Evolutionary conservation across 2,888 invertebrate genomes (phyloP).

Genomic region (Drosophila hamatofila): DNA sequence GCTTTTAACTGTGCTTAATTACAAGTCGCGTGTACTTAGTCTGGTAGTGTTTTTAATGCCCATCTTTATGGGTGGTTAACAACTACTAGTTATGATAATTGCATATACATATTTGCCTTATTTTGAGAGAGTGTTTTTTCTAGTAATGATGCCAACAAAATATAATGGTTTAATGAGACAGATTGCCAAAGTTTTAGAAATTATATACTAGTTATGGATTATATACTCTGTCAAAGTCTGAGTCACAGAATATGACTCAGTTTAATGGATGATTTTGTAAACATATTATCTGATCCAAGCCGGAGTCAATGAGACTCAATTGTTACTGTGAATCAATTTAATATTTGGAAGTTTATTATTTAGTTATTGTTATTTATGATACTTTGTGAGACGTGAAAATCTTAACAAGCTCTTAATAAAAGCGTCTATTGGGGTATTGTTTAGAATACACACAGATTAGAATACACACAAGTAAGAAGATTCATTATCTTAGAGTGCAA

Average conservation of each 20-base stretch:
- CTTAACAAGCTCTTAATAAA: too few relatives aligned
- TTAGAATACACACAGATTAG: neutral
- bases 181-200: neutral
- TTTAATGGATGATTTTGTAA: neutral
- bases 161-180: neutral
- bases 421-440: neutral
- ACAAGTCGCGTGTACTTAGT: neutral
- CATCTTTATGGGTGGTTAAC: neutral
- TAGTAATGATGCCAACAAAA: neutral
- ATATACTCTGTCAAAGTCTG: too few relatives aligned
- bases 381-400: neutral
- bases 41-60: neutral
- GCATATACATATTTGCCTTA: neutral
- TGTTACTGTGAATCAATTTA: neutral
- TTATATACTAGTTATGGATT: too few relatives aligned
- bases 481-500: neutral
- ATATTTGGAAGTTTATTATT: neutral
- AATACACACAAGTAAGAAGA: neutral
- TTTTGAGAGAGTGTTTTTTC: neutral
- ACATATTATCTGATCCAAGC: too few relatives aligned
- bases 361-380: neutral
- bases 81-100: neutral
- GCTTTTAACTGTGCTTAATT: slow-evolving; percentile 8
- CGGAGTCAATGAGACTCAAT: neutral
- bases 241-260: neutral